phyloP scores from a whole-genome alignment of 2,113 vertebrate species.

The Anoura caudifer region DNA sequence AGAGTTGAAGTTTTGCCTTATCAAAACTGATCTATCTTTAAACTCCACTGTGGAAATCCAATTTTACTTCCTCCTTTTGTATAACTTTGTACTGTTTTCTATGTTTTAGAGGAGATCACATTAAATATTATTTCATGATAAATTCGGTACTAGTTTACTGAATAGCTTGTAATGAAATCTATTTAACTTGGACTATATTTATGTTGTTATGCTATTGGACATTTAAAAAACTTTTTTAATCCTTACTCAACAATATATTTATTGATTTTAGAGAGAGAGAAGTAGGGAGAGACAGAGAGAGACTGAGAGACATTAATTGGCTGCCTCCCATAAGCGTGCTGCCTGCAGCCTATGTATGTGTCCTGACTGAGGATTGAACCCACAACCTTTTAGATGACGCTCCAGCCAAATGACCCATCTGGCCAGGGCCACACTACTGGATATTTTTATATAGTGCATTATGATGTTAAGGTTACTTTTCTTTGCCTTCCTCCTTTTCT shows the following conservation, averaged over 20 bases:
- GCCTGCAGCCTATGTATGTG: too few relatives aligned
- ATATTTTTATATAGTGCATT: neutral
- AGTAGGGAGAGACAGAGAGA: too few relatives aligned
- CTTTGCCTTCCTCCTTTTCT: slow-evolving; percentile 70
- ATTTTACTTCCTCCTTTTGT: neutral
- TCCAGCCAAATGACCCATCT: too few relatives aligned
- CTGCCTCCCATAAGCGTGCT: too few relatives aligned
- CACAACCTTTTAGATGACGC: too few relatives aligned
- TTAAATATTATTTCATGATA: neutral
- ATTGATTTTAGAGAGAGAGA: too few relatives aligned
- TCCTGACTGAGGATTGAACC: too few relatives aligned
- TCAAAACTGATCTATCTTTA: neutral
- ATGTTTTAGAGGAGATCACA: neutral
- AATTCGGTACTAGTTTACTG: neutral
- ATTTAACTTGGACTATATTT: neutral
- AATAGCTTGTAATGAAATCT: neutral
- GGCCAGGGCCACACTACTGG: neutral
- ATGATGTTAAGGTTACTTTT: neutral
- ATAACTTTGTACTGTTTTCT: neutral
- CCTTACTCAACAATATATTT: too few relatives aligned
- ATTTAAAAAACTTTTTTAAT: too few relatives aligned
- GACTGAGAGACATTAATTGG: too few relatives aligned
- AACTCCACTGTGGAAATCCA: neutral
- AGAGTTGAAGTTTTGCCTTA: neutral
- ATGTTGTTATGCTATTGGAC: neutral